Conservation (phyloP, 2,888 invertebrate species). For the Elysia crispata region DNA sequence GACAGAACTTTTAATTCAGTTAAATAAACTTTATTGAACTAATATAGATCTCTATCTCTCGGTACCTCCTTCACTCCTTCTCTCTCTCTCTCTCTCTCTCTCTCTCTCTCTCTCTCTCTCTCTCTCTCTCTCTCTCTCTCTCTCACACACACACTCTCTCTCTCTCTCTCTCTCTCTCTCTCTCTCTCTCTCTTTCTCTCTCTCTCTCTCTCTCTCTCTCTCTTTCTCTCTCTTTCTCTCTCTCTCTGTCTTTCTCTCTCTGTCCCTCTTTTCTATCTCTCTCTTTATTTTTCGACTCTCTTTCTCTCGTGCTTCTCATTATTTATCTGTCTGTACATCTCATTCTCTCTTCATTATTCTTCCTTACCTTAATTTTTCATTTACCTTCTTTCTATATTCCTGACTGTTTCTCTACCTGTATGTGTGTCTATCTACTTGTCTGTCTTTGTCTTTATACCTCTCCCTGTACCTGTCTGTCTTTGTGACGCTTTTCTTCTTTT, state of each 20-base stretch:
- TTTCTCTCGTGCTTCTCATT: neutral
- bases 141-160: neutral
- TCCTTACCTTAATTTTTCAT: no score
- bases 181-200: neutral
- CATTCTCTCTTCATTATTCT: no score
- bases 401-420: neutral
- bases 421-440: neutral
- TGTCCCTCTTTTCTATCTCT: neutral
- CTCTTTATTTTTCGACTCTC: neutral
- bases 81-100: constrained; percentile 13
- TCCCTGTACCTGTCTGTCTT: neutral
- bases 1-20: no score
- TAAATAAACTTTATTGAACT: no score
- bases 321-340: neutral
- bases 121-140: constrained; percentile 36
- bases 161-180: constrained; percentile 1
- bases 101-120: constrained; percentile 27
- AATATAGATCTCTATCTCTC: no score
- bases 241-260: neutral
- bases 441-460: neutral
- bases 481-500: no score
- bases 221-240: constrained; percentile 10
- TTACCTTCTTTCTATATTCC: neutral
- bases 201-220: constrained; percentile 15
- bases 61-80: neutral